A percentile compares a stretch with the other conserved stretches of the same genome.
These are phyloP conservation scores for Notospermus geniculatus DNA, from an alignment of 1,140 invertebrate genomes.

Conservation along the genomic window DNA sequence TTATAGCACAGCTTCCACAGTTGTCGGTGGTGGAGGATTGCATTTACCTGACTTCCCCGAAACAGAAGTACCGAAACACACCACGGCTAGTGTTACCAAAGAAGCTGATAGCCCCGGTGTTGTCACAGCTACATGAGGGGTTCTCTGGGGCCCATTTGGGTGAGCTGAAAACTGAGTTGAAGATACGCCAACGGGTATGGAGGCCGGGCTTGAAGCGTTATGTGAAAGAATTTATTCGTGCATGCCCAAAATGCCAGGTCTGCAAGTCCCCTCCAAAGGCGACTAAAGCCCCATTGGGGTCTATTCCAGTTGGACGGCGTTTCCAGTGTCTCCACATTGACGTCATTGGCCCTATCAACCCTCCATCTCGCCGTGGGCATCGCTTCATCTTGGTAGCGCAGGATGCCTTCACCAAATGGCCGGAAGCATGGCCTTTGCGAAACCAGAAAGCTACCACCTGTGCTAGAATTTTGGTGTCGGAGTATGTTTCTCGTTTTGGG, in stretches of 20 bases:
- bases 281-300: neutral
- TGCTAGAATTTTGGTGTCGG: too few species aligned
- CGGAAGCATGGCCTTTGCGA: slow-evolving; percentile 26
- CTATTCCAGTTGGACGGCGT: slow-evolving; percentile 1
- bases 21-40: too few species aligned
- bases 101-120: too few species aligned
- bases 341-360: slow-evolving; percentile 18
- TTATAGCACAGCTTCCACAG: too few species aligned
- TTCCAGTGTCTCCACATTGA: slow-evolving; percentile 17
- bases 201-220: slow-evolving; percentile 19
- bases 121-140: slow-evolving; percentile 13
- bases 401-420: slow-evolving; percentile 36
- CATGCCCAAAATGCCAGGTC: slow-evolving; percentile 6
- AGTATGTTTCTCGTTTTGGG: too few species aligned
- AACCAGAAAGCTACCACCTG: slow-evolving; percentile 20
- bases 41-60: too few species aligned
- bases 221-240: slow-evolving; percentile 4
- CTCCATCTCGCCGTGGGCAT: slow-evolving; percentile 22
- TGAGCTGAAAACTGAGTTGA: slow-evolving; percentile 24
- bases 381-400: slow-evolving; percentile 30
- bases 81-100: too few species aligned
- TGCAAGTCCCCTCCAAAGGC: slow-evolving; percentile 16
- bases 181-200: slow-evolving; percentile 13
- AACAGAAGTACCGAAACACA: too few species aligned
- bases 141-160: slow-evolving; percentile 21